A percentile compares a stretch with the other conserved stretches of the same genome.
These are phyloP conservation scores for Plecturocebus donacophilus DNA, from an alignment of 2,113 vertebrate genomes.

Conservation along the genomic window DNA sequence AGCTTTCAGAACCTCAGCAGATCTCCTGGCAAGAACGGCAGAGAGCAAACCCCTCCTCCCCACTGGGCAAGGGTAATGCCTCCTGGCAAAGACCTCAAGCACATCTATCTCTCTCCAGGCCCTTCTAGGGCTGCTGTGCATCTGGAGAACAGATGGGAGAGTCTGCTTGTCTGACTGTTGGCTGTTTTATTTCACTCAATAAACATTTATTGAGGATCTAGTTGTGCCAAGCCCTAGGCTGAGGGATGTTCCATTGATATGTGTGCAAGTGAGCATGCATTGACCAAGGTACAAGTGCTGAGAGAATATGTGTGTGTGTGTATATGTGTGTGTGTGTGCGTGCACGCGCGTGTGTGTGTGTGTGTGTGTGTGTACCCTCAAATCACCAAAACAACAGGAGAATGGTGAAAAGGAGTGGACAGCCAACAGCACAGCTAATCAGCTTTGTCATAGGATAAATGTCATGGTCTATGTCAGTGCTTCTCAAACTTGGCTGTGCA, in stretches of 20 bases:
- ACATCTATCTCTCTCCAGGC: conserved; percentile 64
- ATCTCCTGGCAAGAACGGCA: conserved; percentile 35
- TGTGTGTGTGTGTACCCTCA: no score
- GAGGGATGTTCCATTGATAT: background rate
- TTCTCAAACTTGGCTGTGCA: background rate
- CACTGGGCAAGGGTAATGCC: background rate
- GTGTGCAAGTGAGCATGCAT: no score
- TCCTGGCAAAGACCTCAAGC: conserved; percentile 55
- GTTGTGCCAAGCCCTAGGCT: conserved; percentile 51
- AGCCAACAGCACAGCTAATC: background rate
- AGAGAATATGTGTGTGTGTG: background rate
- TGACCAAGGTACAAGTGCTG: background rate
- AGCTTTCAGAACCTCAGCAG: background rate
- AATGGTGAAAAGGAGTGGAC: background rate
- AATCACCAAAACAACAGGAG: background rate
- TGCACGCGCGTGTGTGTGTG: background rate
- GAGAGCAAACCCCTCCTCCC: background rate
- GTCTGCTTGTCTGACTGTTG: conserved; percentile 54
- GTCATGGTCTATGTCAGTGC: accelerated
- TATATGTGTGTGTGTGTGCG: background rate
- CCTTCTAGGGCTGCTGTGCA: conserved; percentile 22
- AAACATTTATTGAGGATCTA: conserved; percentile 65
- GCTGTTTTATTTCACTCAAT: conserved; percentile 69
- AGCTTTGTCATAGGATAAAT: background rate
- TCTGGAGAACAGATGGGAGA: conserved; percentile 71